Base-by-base conservation (phyloP, 2,113 vertebrate genomes). In the Clinocottus analis region DNA sequence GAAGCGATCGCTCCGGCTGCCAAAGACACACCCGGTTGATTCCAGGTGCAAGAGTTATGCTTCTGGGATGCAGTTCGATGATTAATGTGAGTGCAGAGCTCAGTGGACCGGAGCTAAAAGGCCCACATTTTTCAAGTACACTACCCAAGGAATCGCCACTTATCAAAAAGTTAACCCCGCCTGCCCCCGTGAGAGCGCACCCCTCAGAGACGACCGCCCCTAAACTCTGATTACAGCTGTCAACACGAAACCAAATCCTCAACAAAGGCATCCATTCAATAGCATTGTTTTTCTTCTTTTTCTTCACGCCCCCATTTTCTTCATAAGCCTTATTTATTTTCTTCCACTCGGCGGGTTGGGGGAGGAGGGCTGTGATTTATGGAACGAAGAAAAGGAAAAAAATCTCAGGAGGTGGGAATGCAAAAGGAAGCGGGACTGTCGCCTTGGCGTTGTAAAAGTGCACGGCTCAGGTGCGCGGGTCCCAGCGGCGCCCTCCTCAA, bases 81-180 rank as follows among this genome's bases (percentile, higher is more conserved):
- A 91, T 89, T 84, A 83, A 92, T 93, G 84, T 79, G 75, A 67
- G 65, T 1, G 31, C 56, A 19, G 65, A 62, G 81, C 84, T 91
- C 84, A 49, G 86, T 77, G 83, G 82, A 85, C 85, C 41, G 17
- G 31, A 75, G 83, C 82, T 91, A 89, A 92, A 86, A 85, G 75
- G 70, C 83, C 56, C 83, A 80, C 80, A 91, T 92, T 90, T 87
- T 89, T 92, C 89, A 89, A 84, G 75, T 83, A 85, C 80, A 70
- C 86, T 67, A 77, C 75, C 68, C 41, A 51, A 65, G 65, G 61
- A 84, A 80, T 68, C 43, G 56, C 75, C 79, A 89, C 90, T 90
- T 85, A 89, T 90, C 89, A 86, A 84, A 49, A 91, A 91, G 88
- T 86, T 82, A 76, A 87, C 66, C 73, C 71, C 65, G 66, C 67